Evolutionary conservation across 2,797 vertebrate species (phyloP), one percentile per base, ranked within the genome.

Genomic region (Myotis vivesi): DNA sequence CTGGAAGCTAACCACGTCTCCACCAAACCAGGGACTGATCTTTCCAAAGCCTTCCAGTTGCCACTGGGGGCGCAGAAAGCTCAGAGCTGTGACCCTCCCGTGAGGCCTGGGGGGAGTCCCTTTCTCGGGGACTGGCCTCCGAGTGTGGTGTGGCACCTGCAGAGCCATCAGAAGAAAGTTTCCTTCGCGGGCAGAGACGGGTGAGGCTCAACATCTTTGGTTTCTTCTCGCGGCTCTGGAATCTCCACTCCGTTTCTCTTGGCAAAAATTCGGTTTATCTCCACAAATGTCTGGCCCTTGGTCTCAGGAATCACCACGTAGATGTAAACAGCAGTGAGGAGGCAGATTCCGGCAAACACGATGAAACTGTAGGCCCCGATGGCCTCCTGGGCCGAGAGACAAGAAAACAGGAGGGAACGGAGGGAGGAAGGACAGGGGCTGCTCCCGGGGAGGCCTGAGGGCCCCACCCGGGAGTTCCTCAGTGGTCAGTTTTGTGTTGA

Each of bases 271-370:
- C 96, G 98, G 97, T 99, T 99, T 96, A 99, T 98, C 97, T 99
- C 99, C 98, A 99, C 97, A 95, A 99, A 99, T 0, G 99, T 99
- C 96, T 98, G 98, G 88, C 98, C 98, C 97, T 99, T 99, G 10
- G 99, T 99, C 97, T 99, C 99, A 0, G 99, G 99, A 82, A 99
- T 98, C 22, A 99, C 51, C 20, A 99, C 0, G 95, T 98, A 99
- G 98, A 99, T 98, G 98, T 99, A 99, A 46, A 99, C 13, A 7
- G 99, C 71, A 0, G 99, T 99, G 94, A 95, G 83, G 0, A 99
- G 94, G 95, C 99, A 99, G 98, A 99, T 92, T 28, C 96, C 92
- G 0, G 98, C 96, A 84, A 99, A 99, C 94, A 99, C 94, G 51
- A 99, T 97, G 97, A 99, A 99, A 94, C 99, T 98, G 98, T 98